Evolutionary conservation across 2,797 vertebrate genomes (phyloP).

Genomic region (Dendrocincla tyrannina): DNA sequence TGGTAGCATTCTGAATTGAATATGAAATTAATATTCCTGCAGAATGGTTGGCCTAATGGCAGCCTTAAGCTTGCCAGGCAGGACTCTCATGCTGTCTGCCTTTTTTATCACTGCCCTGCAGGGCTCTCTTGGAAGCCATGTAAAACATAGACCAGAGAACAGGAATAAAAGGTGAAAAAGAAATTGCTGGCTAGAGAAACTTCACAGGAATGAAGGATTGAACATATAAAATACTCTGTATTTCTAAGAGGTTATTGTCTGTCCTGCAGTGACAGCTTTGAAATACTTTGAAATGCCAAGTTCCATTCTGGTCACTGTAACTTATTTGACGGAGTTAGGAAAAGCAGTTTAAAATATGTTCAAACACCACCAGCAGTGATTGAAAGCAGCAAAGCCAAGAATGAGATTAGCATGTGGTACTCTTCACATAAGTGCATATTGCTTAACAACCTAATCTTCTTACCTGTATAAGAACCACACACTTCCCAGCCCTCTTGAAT

Average conservation of each 20-base stretch:
- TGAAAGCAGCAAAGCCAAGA: conserved; percentile 16
- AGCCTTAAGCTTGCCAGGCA: not conserved
- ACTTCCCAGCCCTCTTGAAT: conserved; percentile 10
- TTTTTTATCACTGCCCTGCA: not conserved
- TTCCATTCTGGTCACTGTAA: not conserved
- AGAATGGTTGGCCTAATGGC: not conserved
- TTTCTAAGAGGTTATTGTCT: conserved; percentile 1
- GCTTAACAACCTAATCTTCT: conserved; percentile 53
- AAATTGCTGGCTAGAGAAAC: not conserved
- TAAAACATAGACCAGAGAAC: not conserved
- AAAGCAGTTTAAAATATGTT: conserved; percentile 17
- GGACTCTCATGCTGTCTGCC: not conserved
- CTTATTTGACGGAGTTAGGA: not conserved
- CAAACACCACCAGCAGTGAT: not conserved
- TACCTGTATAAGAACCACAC: not conserved
- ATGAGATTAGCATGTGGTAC: conserved; percentile 27
- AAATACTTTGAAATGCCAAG: not conserved
- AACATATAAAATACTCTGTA: not conserved
- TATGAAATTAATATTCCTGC: not conserved
- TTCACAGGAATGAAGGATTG: conserved; percentile 20
- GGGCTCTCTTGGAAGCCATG: not conserved
- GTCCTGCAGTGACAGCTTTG: conserved; percentile 19
- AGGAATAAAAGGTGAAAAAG: conserved; percentile 6
- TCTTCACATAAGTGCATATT: conserved; percentile 42
- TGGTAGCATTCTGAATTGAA: not conserved